phyloP scores from a whole-genome alignment of 2,113 vertebrate genomes.

The Ariopsis seemanni region DNA sequence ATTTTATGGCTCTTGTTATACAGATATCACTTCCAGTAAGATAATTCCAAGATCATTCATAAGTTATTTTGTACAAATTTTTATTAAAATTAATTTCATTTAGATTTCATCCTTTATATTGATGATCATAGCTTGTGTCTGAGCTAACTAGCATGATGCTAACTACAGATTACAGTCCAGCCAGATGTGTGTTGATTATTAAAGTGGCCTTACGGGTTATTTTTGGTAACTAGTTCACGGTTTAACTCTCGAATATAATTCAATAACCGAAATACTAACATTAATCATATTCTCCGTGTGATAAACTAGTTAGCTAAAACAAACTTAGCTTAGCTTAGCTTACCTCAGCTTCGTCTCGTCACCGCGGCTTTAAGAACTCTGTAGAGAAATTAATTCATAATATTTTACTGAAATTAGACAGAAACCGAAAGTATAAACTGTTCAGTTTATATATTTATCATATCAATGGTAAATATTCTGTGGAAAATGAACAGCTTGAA shows the following conservation, averaged over 20 bases:
- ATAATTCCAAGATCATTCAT: neutral
- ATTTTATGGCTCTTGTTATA: neutral
- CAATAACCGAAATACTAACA: neutral
- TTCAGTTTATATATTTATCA: neutral
- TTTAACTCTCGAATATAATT: neutral
- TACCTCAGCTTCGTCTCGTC: conserved; percentile 21
- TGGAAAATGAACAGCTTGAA: neutral
- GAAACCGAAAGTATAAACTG: neutral
- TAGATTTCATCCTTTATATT: neutral
- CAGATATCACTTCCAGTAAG: neutral
- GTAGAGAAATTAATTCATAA: conserved; percentile 2
- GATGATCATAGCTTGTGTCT: neutral
- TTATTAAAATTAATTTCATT: neutral
- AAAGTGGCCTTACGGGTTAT: neutral
- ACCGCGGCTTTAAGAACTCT: neutral
- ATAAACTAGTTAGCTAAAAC: neutral
- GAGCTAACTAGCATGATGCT: neutral
- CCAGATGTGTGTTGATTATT: neutral
- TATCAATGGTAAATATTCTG: neutral
- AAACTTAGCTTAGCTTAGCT: neutral
- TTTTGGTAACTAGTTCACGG: neutral
- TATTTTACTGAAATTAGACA: neutral
- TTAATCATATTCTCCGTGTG: neutral
- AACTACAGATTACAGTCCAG: neutral
- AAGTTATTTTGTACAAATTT: no score